Percentiles rank a stretch among this genome's conserved stretches.
Conservation (phyloP, 2,888 invertebrate species). For the Athrips mouffetella region DNA sequence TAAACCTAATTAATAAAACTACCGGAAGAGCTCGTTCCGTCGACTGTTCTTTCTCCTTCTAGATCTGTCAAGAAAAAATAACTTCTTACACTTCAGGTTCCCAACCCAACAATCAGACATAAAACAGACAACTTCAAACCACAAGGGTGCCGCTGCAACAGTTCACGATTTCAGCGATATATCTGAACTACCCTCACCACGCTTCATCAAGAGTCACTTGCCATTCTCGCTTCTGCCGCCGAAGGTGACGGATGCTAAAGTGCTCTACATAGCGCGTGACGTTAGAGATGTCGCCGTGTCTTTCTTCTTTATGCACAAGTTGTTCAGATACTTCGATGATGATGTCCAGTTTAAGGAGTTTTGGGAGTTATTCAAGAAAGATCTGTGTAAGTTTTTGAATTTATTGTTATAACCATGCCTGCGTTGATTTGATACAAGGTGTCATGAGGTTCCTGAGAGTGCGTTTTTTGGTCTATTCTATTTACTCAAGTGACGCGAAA, state of each 20-base stretch:
- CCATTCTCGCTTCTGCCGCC: slow-evolving; percentile 84
- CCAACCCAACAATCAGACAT: slow-evolving; percentile 36
- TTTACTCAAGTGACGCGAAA: too few relatives aligned
- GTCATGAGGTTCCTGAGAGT: too few relatives aligned
- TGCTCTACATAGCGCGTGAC: slow-evolving; percentile 87
- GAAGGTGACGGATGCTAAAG: slow-evolving; percentile 76
- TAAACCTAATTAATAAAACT: too few relatives aligned
- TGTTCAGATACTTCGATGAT: slow-evolving; percentile 47
- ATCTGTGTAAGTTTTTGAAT: slow-evolving; percentile 44
- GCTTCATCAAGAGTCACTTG: slow-evolving; percentile 85
- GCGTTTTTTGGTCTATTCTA: too few relatives aligned
- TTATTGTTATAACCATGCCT: too few relatives aligned
- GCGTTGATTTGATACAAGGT: too few relatives aligned
- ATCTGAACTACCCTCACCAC: slow-evolving; percentile 52
- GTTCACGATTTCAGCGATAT: slow-evolving; percentile 41
- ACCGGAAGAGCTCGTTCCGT: too few relatives aligned
- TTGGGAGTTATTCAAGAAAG: slow-evolving; percentile 49
- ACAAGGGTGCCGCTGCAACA: slow-evolving; percentile 28
- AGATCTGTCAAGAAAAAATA: too few relatives aligned
- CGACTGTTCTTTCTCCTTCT: too few relatives aligned
- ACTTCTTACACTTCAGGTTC: too few relatives aligned
- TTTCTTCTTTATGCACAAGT: slow-evolving; percentile 81
- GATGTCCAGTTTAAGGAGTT: slow-evolving; percentile 43
- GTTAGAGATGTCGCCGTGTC: slow-evolving; percentile 90
- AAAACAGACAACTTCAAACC: slow-evolving; percentile 20